These are phyloP conservation scores for Heliconius ethilla DNA, from an alignment of 2,888 invertebrate genomes.

Conservation along the genomic window DNA sequence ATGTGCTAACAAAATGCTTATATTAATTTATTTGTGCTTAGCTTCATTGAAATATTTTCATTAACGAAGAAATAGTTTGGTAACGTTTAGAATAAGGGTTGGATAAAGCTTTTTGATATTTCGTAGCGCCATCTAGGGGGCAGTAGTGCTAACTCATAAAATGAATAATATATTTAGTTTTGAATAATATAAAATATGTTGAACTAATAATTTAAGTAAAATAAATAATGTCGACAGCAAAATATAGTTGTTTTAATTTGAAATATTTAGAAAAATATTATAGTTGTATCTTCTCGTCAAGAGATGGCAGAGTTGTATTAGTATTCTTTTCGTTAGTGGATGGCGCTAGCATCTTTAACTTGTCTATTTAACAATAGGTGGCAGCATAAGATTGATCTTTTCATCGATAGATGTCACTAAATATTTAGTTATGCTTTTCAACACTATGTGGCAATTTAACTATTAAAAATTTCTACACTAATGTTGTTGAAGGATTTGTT, in stretches of 20 bases:
- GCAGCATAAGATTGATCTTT: conserved; percentile 33
- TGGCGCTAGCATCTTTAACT: conserved; percentile 1
- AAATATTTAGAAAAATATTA: neutral
- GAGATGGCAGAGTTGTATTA: conserved; percentile 14
- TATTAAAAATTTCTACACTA: neutral
- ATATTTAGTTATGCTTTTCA: conserved; percentile 31
- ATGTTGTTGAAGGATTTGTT: no score
- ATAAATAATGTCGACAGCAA: neutral
- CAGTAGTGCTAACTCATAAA: neutral
- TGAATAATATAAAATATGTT: neutral
- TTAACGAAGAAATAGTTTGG: neutral
- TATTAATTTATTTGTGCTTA: no score
- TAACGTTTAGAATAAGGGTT: neutral
- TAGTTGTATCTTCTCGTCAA: conserved; percentile 41
- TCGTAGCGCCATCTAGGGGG: conserved; percentile 4
- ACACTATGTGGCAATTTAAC: conserved; percentile 40
- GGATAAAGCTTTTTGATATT: neutral
- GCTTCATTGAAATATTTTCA: neutral
- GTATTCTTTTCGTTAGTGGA: conserved; percentile 34
- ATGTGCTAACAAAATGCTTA: no score
- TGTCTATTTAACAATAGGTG: conserved; percentile 37
- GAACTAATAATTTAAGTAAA: neutral
- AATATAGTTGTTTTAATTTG: neutral
- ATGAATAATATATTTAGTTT: neutral
- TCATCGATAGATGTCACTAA: conserved; percentile 46